A percentile compares a stretch with the other conserved stretches of the same genome.
phyloP scores from a whole-genome alignment of 2,113 vertebrate genomes.

The Phrynosoma blainvillii region DNA sequence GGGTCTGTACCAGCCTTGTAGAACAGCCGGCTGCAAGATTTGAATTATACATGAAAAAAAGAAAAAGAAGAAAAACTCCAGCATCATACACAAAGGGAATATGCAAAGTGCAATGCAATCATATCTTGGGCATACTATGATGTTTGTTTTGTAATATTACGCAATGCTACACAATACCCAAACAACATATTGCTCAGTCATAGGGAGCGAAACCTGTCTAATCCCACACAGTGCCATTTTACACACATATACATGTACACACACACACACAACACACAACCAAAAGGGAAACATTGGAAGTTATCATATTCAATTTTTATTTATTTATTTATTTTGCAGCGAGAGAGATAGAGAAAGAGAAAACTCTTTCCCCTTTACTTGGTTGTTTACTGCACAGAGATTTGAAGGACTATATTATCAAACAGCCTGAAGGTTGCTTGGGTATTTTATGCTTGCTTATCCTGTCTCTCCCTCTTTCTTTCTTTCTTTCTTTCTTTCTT shows the following conservation, averaged over 20 bases:
- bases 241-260: not conserved
- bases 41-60: slow-evolving; percentile 71
- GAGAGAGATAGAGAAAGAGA: not conserved
- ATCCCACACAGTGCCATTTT: not conserved
- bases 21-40: slow-evolving; percentile 43
- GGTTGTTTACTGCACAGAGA: not conserved
- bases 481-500: not conserved
- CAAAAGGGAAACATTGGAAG: not conserved
- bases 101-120: slow-evolving; percentile 54
- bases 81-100: slow-evolving; percentile 52
- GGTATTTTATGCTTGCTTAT: not conserved
- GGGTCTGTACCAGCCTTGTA: slow-evolving; percentile 33
- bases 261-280: not conserved
- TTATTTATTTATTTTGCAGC: not conserved
- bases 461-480: not conserved
- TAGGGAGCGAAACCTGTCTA: not conserved
- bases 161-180: fast-evolving
- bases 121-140: slow-evolving; percentile 1
- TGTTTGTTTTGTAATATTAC: slow-evolving; percentile 22
- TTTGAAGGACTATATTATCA: not conserved
- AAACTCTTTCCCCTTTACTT: not conserved
- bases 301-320: fast-evolving
- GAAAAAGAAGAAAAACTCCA: slow-evolving; percentile 8
- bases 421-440: not conserved
- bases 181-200: fast-evolving